A percentile compares a stretch with the other conserved stretches of the same genome.
Conservation (phyloP, 2,888 invertebrate genomes). For the Spilosoma lubricipeda region DNA sequence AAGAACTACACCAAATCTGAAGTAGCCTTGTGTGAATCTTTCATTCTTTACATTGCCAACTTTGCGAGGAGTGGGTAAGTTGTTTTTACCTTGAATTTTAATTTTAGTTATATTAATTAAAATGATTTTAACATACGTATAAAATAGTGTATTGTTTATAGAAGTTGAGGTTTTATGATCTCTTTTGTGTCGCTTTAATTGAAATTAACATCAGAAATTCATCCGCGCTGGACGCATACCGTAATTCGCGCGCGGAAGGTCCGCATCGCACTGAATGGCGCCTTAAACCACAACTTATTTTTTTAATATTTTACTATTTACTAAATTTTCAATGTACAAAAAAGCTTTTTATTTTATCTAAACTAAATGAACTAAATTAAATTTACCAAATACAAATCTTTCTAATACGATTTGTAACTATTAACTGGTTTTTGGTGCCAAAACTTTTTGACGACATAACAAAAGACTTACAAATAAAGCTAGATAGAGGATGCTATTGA, state of each 20-base stretch:
- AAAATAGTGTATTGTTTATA: too few species aligned
- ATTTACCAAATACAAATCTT: background rate
- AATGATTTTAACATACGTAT: too few species aligned
- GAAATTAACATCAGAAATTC: too few species aligned
- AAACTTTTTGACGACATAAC: background rate
- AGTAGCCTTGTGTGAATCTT: constrained; percentile 93
- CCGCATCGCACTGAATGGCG: too few species aligned
- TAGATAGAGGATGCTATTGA: background rate
- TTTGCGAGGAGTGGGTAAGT: constrained; percentile 96
- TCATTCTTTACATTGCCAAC: constrained; percentile 95
- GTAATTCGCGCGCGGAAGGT: too few species aligned
- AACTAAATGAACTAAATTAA: background rate
- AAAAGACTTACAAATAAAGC: background rate
- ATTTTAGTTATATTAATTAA: background rate
- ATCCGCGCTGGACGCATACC: too few species aligned
- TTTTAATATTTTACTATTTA: too few species aligned
- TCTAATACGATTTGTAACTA: background rate
- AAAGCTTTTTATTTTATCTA: too few species aligned
- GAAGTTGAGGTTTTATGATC: too few species aligned
- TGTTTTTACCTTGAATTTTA: constrained; percentile 5
- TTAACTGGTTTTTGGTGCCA: background rate
- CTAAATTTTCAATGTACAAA: too few species aligned
- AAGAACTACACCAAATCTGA: constrained; percentile 96
- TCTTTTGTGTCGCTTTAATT: too few species aligned
- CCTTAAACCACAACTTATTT: too few species aligned